Conservation (phyloP, 2,888 invertebrate species). For the Cryptophagus acutangulus region DNA sequence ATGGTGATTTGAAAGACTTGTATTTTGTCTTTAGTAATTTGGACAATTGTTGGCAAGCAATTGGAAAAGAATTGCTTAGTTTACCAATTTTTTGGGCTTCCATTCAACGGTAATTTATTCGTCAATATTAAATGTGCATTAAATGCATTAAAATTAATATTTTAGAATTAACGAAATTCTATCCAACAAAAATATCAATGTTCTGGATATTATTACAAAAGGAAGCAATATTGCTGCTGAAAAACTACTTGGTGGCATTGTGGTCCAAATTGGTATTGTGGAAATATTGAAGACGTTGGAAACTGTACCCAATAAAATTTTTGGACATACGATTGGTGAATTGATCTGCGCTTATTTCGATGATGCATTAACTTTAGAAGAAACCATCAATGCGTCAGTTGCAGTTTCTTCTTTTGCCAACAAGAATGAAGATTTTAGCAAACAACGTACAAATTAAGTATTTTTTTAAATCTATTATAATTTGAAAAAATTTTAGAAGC, state of each 20-base stretch:
- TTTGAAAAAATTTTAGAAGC: too few relatives aligned
- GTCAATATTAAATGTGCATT: too few relatives aligned
- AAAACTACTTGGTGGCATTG: constrained; percentile 34
- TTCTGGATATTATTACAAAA: constrained; percentile 11
- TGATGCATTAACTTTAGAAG: constrained; percentile 75
- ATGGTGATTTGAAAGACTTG: background rate
- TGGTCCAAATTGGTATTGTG: constrained; percentile 53
- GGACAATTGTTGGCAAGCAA: constrained; percentile 84
- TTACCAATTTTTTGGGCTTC: constrained; percentile 69
- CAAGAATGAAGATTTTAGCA: background rate
- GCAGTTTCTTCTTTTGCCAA: constrained; percentile 6
- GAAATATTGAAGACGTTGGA: constrained; percentile 52
- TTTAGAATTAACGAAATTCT: constrained; percentile 22
- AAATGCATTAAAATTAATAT: too few relatives aligned
- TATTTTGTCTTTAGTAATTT: constrained; percentile 60
- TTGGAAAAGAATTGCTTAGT: constrained; percentile 72
- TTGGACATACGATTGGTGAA: constrained; percentile 82
- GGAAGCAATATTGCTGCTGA: constrained; percentile 7
- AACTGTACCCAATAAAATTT: constrained; percentile 27
- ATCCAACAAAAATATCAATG: constrained; percentile 13
- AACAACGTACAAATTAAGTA: too few relatives aligned
- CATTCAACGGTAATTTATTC: constrained; percentile 57
- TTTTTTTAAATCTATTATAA: too few relatives aligned
- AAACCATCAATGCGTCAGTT: constrained; percentile 67
- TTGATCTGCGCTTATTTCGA: constrained; percentile 89